Evolutionary conservation across 2,113 vertebrate genomes (phyloP).

Genomic region (Pica pica): DNA sequence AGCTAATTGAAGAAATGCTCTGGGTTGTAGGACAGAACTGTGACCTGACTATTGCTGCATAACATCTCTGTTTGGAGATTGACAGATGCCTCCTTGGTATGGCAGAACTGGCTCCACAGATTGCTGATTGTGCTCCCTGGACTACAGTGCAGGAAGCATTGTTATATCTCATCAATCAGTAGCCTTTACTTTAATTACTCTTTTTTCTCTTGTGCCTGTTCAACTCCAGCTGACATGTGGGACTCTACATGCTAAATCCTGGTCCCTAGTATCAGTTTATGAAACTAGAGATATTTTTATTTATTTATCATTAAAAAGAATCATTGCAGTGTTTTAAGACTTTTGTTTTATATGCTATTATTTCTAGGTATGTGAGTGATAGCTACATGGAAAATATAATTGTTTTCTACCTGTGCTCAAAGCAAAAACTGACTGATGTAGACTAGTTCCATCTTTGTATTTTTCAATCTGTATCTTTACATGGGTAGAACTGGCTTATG

Average conservation of each 20-base stretch:
- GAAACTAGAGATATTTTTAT: not conserved
- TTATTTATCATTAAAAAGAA: not conserved
- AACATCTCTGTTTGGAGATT: not conserved
- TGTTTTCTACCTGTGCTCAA: not conserved
- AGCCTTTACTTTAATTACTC: not conserved
- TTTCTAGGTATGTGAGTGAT: not conserved
- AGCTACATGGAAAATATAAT: not conserved
- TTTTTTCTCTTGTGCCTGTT: not conserved
- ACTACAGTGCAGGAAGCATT: accelerated
- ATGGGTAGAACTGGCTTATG: not conserved
- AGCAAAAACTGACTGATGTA: not conserved
- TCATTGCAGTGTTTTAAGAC: not conserved
- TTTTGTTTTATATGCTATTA: not conserved
- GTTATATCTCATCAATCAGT: not conserved
- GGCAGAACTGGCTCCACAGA: not conserved
- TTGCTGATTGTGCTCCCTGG: not conserved
- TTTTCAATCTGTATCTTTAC: not conserved
- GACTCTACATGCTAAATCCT: not conserved
- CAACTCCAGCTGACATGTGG: not conserved
- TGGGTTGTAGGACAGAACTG: not conserved
- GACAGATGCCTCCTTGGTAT: not conserved
- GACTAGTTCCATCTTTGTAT: not conserved
- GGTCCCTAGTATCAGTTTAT: not conserved
- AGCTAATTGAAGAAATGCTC: not conserved
- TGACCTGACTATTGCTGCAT: not conserved